Conservation (phyloP, 2,113 vertebrate genomes). For the Aldabrachelys gigantea region DNA sequence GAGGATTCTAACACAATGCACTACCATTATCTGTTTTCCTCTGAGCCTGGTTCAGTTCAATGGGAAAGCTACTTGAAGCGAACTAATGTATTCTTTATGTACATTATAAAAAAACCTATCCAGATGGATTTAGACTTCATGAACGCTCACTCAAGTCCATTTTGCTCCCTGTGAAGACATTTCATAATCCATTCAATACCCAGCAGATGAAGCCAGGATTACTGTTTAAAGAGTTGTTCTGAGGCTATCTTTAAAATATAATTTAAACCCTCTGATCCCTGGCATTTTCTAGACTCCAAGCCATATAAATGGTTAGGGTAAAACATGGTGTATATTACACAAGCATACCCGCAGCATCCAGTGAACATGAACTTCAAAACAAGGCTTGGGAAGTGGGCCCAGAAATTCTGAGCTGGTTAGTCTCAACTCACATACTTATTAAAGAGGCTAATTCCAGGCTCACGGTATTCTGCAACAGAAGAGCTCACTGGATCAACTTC, state of each 20-base stretch:
- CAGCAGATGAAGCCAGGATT: slow-evolving; percentile 50
- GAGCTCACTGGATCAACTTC: neutral
- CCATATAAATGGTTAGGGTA: slow-evolving; percentile 22
- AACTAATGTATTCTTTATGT: slow-evolving; percentile 68
- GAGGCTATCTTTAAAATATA: neutral
- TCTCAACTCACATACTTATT: neutral
- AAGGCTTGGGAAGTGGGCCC: neutral
- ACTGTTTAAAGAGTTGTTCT: slow-evolving; percentile 45
- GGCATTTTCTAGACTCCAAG: slow-evolving; percentile 29
- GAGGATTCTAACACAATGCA: slow-evolving; percentile 45
- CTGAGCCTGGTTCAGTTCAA: slow-evolving; percentile 62
- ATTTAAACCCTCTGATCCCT: slow-evolving; percentile 35
- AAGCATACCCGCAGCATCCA: neutral
- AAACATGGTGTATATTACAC: neutral
- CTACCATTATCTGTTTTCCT: slow-evolving; percentile 63
- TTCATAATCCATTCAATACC: slow-evolving; percentile 63
- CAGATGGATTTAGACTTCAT: slow-evolving; percentile 63
- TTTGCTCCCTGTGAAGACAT: slow-evolving; percentile 51
- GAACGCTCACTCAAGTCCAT: slow-evolving; percentile 24
- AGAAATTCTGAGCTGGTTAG: neutral
- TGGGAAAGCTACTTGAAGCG: slow-evolving; percentile 60
- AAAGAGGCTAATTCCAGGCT: neutral
- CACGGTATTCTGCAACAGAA: neutral
- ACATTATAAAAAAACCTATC: slow-evolving; percentile 55
- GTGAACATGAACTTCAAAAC: neutral